Evolutionary conservation across 2,888 invertebrate genomes (phyloP).

Genomic region (Callinectes sapidus): DNA sequence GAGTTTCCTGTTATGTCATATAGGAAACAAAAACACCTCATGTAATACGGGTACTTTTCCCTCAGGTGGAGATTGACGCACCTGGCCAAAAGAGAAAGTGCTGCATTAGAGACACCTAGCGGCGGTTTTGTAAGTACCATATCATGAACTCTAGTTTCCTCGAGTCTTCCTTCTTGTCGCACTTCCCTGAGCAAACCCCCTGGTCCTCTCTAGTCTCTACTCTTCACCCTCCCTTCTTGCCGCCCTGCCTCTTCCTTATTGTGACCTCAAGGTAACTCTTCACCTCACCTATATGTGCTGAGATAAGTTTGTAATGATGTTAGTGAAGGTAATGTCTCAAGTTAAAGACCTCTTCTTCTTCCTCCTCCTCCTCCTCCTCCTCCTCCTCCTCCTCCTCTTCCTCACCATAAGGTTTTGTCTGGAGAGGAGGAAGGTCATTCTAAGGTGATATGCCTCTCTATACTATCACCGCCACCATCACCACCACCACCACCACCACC

Average conservation of each 20-base stretch:
- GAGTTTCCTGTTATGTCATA: background rate
- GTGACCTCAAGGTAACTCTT: background rate
- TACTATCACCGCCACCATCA: background rate
- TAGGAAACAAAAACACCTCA: background rate
- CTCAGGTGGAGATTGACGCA: background rate
- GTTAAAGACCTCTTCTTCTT: background rate
- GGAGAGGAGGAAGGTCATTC: background rate
- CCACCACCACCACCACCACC: background rate
- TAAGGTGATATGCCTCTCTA: background rate
- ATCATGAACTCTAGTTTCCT: background rate
- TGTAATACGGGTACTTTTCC: background rate
- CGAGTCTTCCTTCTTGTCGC: background rate
- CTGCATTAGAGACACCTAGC: background rate
- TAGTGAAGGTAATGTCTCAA: constrained; percentile 18
- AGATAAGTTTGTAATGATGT: constrained; percentile 25
- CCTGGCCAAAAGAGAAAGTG: background rate
- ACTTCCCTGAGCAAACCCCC: no score
- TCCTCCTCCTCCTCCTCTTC: constrained; percentile 15
- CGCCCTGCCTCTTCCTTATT: background rate
- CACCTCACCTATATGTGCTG: background rate
- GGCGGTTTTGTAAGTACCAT: background rate
- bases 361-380: constrained; percentile 25
- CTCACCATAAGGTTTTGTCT: background rate
- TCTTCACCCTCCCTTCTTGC: background rate
- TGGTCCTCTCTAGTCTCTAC: no score